Conservation (phyloP, 2,797 vertebrate genomes). For the Sebastes variabilis region DNA sequence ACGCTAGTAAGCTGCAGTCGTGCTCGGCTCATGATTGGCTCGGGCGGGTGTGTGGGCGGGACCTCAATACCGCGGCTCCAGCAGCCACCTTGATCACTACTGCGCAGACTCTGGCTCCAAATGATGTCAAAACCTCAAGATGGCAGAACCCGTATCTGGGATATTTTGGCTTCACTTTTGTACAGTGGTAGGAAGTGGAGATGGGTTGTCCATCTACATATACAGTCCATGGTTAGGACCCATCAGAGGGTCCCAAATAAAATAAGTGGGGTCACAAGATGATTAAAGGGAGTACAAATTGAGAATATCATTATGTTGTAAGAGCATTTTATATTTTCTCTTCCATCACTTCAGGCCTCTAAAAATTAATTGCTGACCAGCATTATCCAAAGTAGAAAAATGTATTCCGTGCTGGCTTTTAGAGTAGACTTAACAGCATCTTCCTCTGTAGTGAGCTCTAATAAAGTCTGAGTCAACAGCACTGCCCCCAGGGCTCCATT, state of each 20-base stretch:
- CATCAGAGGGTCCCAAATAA: not conserved
- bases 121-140: no score
- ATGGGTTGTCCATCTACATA: no score
- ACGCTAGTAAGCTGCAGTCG: no score
- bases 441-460: not conserved
- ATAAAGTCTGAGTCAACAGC: constrained; percentile 4
- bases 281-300: not conserved
- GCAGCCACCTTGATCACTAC: no score
- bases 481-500: constrained; percentile 3
- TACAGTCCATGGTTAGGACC: not conserved
- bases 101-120: no score
- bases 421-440: not conserved
- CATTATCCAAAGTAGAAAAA: not conserved
- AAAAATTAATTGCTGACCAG: not conserved
- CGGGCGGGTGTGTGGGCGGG: no score
- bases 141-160: no score
- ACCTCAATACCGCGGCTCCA: not conserved
- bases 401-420: not conserved
- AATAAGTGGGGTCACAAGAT: not conserved
- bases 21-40: no score
- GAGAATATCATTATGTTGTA: no score
- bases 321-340: not conserved
- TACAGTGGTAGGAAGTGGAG: no score
- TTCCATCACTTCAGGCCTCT: not conserved
- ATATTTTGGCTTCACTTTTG: no score